These are phyloP conservation scores for Melinopterus prodromus DNA, from an alignment of 2,888 invertebrate species.

Conservation along the genomic window DNA sequence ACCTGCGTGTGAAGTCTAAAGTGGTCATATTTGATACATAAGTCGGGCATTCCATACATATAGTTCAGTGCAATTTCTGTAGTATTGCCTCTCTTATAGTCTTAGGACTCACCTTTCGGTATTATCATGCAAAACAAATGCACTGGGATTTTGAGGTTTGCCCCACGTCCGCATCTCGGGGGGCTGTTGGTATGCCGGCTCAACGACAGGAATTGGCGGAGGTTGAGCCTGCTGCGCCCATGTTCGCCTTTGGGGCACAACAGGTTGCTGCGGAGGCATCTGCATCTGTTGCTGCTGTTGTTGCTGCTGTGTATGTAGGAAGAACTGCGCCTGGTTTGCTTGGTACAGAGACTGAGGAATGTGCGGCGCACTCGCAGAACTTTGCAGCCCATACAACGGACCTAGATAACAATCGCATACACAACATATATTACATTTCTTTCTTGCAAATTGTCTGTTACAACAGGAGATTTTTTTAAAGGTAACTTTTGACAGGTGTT, in stretches of 20 bases:
- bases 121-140: slow-evolving; percentile 74
- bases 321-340: slow-evolving; percentile 64
- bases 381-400: slow-evolving; percentile 53
- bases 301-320: slow-evolving; percentile 74
- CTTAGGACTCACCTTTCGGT: slow-evolving; percentile 49
- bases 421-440: background rate
- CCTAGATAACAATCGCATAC: slow-evolving; percentile 31
- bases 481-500: background rate
- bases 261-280: slow-evolving; percentile 59
- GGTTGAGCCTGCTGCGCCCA: slow-evolving; percentile 64
- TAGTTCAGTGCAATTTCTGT: too few species aligned
- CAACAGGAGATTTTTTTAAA: background rate
- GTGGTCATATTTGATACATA: too few species aligned
- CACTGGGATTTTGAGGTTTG: slow-evolving; percentile 58
- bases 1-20: too few species aligned
- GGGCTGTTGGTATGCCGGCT: slow-evolving; percentile 46
- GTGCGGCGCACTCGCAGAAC: slow-evolving; percentile 60
- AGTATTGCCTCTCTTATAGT: too few species aligned
- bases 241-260: slow-evolving; percentile 68
- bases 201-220: slow-evolving; percentile 44
- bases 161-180: slow-evolving; percentile 58
- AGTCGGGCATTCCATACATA: too few species aligned
- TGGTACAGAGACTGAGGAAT: slow-evolving; percentile 66
- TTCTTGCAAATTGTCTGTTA: background rate
- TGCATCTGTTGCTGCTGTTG: slow-evolving; percentile 58